Conservation (phyloP, 1,140 invertebrate species). For the Drosophila santomea region DNA sequence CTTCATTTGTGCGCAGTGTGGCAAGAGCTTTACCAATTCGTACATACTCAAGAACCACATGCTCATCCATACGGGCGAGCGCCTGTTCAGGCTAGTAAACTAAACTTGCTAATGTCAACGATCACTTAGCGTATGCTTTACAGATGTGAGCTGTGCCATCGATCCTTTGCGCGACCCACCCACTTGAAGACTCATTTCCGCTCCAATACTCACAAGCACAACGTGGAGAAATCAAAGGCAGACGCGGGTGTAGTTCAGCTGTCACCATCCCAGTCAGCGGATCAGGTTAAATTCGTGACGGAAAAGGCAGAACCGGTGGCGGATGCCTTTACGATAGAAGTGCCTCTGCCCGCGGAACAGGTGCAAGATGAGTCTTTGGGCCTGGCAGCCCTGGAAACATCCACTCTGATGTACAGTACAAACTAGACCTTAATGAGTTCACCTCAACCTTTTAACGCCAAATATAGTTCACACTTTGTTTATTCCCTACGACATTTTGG, state of each 20-base stretch:
- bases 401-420: constrained; percentile 32
- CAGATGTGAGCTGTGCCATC: constrained; percentile 67
- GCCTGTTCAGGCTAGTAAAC: constrained; percentile 52
- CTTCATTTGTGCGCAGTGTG: constrained; percentile 86
- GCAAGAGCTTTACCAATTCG: constrained; percentile 86
- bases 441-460: constrained; percentile 17
- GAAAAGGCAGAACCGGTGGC: constrained; percentile 1
- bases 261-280: constrained; percentile 7
- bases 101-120: no score
- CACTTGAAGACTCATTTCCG: constrained; percentile 68
- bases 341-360: constrained; percentile 31
- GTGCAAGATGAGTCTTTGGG: constrained; percentile 20
- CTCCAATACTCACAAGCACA: constrained; percentile 69
- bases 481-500: not conserved
- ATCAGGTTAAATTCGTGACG: not conserved
- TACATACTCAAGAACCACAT: constrained; percentile 75
- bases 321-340: constrained; percentile 25
- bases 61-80: constrained; percentile 71
- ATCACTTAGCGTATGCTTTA: not conserved
- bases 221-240: constrained; percentile 48
- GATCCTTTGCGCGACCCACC: constrained; percentile 62
- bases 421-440: constrained; percentile 7
- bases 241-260: constrained; percentile 9
- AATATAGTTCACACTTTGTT: constrained; percentile 9
- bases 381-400: constrained; percentile 9